A percentile compares a stretch with the other conserved stretches of the same genome.
phyloP scores from a whole-genome alignment of 2,113 vertebrate species.

The Hyperopisus bebe region DNA sequence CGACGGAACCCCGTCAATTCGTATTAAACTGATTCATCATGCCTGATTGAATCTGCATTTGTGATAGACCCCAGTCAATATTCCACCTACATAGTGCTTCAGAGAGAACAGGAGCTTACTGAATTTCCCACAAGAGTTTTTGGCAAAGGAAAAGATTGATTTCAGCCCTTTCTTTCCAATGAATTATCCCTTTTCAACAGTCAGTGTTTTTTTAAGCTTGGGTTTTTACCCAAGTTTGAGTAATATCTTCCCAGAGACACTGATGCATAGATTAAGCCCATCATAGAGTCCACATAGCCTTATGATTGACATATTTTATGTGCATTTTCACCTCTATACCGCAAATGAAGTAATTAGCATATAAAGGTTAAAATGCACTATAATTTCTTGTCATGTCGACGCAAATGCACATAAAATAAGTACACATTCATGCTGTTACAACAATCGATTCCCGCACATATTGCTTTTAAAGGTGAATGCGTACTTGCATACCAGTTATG shows the following conservation, averaged over 20 bases:
- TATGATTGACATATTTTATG: not conserved
- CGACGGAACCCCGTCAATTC: slow-evolving; percentile 4
- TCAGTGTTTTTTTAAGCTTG: slow-evolving; percentile 11
- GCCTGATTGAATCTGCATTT: slow-evolving; percentile 12
- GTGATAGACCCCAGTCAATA: slow-evolving; percentile 34
- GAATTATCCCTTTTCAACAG: slow-evolving; percentile 33
- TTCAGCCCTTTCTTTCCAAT: slow-evolving; percentile 26
- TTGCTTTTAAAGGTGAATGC: no score
- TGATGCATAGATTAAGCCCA: not conserved
- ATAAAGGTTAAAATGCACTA: no score
- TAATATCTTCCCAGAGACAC: slow-evolving; percentile 2
- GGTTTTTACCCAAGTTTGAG: slow-evolving; percentile 10
- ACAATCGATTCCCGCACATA: no score
- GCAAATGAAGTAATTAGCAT: no score
- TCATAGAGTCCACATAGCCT: not conserved
- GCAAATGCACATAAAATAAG: no score
- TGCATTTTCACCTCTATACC: not conserved
- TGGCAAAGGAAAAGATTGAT: slow-evolving; percentile 30
- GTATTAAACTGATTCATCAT: slow-evolving; percentile 30
- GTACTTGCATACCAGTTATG: no score
- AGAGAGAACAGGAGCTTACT: slow-evolving; percentile 19
- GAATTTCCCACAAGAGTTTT: slow-evolving; percentile 23
- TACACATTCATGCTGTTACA: no score
- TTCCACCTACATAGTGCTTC: slow-evolving; percentile 27
- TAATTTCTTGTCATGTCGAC: no score